Percentiles rank a stretch among this genome's conserved stretches.
Evolutionary conservation across 2,797 vertebrate genomes (phyloP).

Genomic region (Lepilemur septentrionalis): DNA sequence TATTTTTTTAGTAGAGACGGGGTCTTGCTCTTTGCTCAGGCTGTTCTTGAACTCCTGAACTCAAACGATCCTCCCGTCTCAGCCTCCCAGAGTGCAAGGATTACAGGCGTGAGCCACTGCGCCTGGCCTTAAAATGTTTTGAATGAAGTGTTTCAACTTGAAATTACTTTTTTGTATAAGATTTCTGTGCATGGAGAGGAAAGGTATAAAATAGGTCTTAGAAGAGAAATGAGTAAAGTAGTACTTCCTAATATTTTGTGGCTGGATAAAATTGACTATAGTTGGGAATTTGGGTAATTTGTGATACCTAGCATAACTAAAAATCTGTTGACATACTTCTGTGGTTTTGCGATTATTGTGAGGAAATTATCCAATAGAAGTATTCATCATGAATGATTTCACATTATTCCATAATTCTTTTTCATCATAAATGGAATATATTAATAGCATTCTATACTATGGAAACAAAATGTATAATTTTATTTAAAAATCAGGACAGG

Average conservation of each 20-base stretch:
- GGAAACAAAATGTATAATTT: not conserved
- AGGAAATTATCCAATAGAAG: not conserved
- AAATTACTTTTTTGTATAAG: not conserved
- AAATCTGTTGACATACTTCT: not conserved
- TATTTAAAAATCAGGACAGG: not conserved
- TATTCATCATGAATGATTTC: not conserved
- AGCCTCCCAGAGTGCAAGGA: no score
- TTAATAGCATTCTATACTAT: not conserved
- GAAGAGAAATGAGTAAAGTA: not conserved
- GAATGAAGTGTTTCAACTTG: slow-evolving; percentile 26
- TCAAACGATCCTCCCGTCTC: no score
- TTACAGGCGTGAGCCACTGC: no score
- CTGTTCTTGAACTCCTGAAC: no score
- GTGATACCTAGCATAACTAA: not conserved
- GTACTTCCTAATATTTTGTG: slow-evolving; percentile 46
- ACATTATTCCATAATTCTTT: not conserved
- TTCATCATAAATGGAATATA: not conserved
- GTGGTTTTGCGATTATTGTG: not conserved
- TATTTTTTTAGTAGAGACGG: no score
- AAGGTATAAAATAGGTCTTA: not conserved
- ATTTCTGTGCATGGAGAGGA: slow-evolving; percentile 9
- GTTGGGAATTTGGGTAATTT: slow-evolving; percentile 44
- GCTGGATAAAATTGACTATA: not conserved
- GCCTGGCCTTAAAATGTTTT: slow-evolving; percentile 49
- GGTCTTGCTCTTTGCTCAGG: no score